Percentiles rank a stretch among this genome's conserved stretches.
Conservation (phyloP, 2,797 vertebrate species). For the Hemibagrus guttatus region DNA sequence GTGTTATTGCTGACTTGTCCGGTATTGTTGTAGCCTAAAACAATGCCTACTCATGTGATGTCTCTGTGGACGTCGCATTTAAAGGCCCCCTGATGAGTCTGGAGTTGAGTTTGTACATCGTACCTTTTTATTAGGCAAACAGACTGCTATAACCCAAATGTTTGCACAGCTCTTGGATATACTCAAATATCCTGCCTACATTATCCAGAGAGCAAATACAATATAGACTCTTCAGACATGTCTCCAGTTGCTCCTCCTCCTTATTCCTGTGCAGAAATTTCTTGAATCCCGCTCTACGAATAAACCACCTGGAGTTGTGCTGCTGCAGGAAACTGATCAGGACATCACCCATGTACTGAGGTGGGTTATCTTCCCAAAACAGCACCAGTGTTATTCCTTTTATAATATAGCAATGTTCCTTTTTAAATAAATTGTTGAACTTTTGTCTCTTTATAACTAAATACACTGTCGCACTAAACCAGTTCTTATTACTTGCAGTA, state of each 20-base stretch:
- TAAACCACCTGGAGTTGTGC: background rate
- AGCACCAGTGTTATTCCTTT: background rate
- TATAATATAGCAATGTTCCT: too few species aligned
- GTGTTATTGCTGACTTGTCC: too few species aligned
- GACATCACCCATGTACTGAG: background rate
- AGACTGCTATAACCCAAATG: background rate
- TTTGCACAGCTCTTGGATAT: background rate
- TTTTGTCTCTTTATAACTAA: too few species aligned
- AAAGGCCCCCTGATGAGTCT: background rate
- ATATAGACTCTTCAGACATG: background rate
- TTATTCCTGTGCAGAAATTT: background rate
- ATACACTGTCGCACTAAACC: background rate
- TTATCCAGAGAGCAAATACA: background rate
- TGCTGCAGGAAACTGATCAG: background rate
- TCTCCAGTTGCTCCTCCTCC: background rate
- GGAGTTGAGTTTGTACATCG: background rate
- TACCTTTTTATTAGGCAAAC: background rate
- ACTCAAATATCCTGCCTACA: background rate
- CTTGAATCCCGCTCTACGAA: background rate
- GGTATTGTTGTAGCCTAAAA: too few species aligned
- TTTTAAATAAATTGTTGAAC: too few species aligned
- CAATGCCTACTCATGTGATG: too few species aligned
- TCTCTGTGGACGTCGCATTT: background rate
- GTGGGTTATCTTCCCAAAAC: too few species aligned
- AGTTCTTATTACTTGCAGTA: background rate